phyloP scores from a whole-genome alignment of 2,113 vertebrate genomes.

The Phyllostomus hastatus region DNA sequence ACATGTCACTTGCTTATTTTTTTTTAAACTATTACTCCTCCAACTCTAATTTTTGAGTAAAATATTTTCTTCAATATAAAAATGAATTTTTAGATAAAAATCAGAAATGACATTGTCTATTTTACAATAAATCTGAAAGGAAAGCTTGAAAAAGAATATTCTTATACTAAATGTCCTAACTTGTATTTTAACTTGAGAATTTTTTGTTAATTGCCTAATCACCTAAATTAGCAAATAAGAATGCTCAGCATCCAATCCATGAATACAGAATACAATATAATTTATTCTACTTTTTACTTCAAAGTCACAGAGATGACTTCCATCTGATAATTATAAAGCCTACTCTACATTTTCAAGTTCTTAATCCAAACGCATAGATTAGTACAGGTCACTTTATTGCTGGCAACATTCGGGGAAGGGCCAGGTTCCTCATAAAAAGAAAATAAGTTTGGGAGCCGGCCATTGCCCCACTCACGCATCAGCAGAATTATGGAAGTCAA shows the following conservation, averaged over 20 bases:
- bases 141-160: slow-evolving; percentile 58
- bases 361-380: slow-evolving; percentile 59
- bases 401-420: slow-evolving; percentile 65
- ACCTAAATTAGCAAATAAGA: slow-evolving; percentile 70
- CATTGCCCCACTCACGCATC: slow-evolving; percentile 17
- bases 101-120: slow-evolving; percentile 53
- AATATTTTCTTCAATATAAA: slow-evolving; percentile 71
- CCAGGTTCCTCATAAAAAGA: slow-evolving; percentile 51
- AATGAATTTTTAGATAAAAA: slow-evolving; percentile 73
- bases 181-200: slow-evolving; percentile 62
- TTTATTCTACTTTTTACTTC: slow-evolving; percentile 66
- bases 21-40: slow-evolving; percentile 63
- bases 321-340: slow-evolving; percentile 52
- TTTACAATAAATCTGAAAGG: slow-evolving; percentile 56
- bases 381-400: slow-evolving; percentile 77
- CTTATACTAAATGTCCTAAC: slow-evolving; percentile 64
- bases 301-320: slow-evolving; percentile 58
- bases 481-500: slow-evolving; percentile 68
- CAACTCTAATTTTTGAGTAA: slow-evolving; percentile 71
- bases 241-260: slow-evolving; percentile 74
- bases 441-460: neutral
- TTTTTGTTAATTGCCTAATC: slow-evolving; percentile 21
- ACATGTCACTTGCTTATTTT: slow-evolving; percentile 47
- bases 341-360: slow-evolving; percentile 49
- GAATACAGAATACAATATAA: slow-evolving; percentile 68